Evolutionary conservation across 2,888 invertebrate species (phyloP).

Genomic region (Perizoma affinitatum): DNA sequence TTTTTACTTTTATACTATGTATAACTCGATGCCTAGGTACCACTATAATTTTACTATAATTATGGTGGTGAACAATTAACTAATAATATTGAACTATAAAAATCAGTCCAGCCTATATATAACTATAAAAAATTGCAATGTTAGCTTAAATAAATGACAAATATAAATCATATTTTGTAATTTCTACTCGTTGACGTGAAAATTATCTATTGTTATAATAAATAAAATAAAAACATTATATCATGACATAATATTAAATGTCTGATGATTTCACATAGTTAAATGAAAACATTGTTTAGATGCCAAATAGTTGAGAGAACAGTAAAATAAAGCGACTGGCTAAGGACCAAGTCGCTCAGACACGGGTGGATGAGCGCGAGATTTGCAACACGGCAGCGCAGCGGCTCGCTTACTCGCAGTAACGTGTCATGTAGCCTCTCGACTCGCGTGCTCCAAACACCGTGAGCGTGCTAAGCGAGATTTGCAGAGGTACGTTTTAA

Average conservation of each 20-base stretch:
- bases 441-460: conserved; percentile 13
- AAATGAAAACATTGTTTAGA: conserved; percentile 78
- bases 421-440: conserved; percentile 41
- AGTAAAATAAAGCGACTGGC: conserved; percentile 81
- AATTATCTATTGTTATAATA: conserved; percentile 27
- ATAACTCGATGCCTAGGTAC: no score
- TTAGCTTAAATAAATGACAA: neutral
- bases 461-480: conserved; percentile 58
- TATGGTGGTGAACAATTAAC: no score
- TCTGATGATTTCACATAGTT: conserved; percentile 74
- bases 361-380: conserved; percentile 73
- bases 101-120: no score
- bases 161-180: conserved; percentile 7
- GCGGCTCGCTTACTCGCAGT: conserved; percentile 40
- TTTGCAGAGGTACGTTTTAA: conserved; percentile 80
- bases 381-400: conserved; percentile 68
- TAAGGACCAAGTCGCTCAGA: conserved; percentile 74
- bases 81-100: no score
- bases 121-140: no score
- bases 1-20: neutral
- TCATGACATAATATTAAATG: conserved; percentile 69
- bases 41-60: no score
- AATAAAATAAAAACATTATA: conserved; percentile 28
- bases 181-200: conserved; percentile 7
- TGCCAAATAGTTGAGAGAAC: conserved; percentile 77